Evolutionary conservation across 2,113 vertebrate genomes (phyloP).

Genomic region (Anoura caudifer): DNA sequence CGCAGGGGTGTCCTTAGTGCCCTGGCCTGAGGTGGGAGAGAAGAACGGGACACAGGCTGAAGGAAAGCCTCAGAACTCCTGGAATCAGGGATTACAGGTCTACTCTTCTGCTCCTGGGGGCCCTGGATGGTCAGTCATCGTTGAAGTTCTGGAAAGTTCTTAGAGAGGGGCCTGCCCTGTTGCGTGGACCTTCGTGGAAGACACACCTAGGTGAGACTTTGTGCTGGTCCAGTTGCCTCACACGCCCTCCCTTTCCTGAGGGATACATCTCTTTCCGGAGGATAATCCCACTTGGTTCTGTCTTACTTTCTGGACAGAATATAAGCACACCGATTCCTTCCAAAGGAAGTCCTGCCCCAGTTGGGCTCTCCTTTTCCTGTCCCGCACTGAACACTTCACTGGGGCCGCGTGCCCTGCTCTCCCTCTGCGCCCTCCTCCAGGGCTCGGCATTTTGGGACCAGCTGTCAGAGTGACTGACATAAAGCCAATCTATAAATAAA

Average conservation of each 20-base stretch:
- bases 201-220: too few species aligned
- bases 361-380: background rate
- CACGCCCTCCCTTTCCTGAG: background rate
- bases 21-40: background rate
- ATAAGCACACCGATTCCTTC: background rate
- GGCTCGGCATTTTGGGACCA: conserved; percentile 71
- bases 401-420: background rate
- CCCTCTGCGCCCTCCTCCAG: background rate
- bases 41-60: background rate
- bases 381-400: background rate
- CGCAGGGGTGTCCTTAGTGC: background rate
- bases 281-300: background rate
- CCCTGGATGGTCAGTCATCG: fast-evolving
- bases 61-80: background rate
- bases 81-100: background rate
- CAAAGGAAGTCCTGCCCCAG: background rate
- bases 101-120: background rate
- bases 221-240: fast-evolving
- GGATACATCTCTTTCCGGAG: background rate
- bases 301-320: background rate
- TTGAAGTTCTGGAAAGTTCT: background rate
- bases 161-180: background rate
- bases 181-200: background rate
- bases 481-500: conserved; percentile 96
- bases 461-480: conserved; percentile 89